phyloP scores from a whole-genome alignment of 2,113 vertebrate species.

The Ammodytes marinus region DNA sequence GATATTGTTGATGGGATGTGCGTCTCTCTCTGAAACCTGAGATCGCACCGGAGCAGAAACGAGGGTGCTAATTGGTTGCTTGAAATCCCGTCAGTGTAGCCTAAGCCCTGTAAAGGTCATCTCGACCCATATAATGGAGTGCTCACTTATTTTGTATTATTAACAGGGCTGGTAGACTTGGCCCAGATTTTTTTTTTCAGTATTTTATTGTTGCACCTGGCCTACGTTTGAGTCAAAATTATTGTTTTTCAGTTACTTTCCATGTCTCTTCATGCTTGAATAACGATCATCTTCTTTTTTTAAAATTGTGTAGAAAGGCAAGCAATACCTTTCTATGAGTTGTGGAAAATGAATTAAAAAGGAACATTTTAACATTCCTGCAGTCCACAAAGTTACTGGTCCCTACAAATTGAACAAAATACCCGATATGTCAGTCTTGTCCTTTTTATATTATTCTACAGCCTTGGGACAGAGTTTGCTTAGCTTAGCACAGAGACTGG shows the following conservation, averaged over 20 bases:
- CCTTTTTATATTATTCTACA: not conserved
- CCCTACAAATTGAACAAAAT: too few species aligned
- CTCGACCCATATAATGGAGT: constrained; percentile 70
- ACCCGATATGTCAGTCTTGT: too few species aligned
- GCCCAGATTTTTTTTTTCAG: constrained; percentile 56
- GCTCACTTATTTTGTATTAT: constrained; percentile 65
- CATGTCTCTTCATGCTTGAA: constrained; percentile 28
- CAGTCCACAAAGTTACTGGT: too few species aligned
- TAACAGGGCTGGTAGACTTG: constrained; percentile 62
- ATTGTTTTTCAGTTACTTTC: constrained; percentile 35
- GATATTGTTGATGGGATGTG: constrained; percentile 62
- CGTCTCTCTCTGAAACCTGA: constrained; percentile 43
- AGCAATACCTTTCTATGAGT: not conserved
- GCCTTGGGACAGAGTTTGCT: not conserved
- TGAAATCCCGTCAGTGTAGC: constrained; percentile 71
- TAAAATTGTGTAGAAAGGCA: not conserved
- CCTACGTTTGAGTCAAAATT: constrained; percentile 16
- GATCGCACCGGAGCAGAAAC: constrained; percentile 47
- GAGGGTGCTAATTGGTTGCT: constrained; percentile 75
- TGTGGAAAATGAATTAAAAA: not conserved
- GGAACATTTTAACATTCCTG: not conserved
- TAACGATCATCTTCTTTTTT: not conserved
- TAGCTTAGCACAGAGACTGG: not conserved
- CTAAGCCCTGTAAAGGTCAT: constrained; percentile 78
- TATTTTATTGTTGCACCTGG: constrained; percentile 23